These are phyloP conservation scores for Epinotia demarniana DNA, from an alignment of 2,888 invertebrate species.

Conservation along the genomic window DNA sequence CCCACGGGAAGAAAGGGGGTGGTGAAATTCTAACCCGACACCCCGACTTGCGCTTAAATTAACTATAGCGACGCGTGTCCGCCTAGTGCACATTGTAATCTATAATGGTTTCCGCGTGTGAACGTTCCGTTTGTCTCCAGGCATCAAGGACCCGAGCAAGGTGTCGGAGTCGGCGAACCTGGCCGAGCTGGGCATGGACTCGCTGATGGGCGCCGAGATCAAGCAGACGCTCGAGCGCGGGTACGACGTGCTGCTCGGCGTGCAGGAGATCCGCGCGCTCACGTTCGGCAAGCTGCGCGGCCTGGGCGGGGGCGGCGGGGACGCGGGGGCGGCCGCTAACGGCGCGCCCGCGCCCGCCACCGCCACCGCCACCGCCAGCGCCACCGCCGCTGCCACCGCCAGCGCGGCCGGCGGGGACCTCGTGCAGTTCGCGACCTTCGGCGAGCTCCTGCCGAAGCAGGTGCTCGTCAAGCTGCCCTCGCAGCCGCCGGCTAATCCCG, in stretches of 20 bases:
- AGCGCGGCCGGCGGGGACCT: conserved; percentile 69
- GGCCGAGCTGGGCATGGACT: conserved; percentile 99
- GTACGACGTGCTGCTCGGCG: conserved; percentile 95
- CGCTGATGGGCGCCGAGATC: conserved; percentile 99
- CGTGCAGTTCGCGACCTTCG: conserved; percentile 72
- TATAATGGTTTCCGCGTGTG: background rate
- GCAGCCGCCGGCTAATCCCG: conserved; percentile 70
- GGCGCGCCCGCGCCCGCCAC: conserved; percentile 53
- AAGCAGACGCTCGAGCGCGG: conserved; percentile 97
- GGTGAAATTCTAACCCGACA: too few species aligned
- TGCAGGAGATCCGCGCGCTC: conserved; percentile 94
- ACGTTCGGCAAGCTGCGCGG: conserved; percentile 91
- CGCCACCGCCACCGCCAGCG: conserved; percentile 63
- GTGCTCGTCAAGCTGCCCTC: conserved; percentile 88
- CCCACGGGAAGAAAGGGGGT: too few species aligned
- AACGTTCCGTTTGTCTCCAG: conserved; percentile 61
- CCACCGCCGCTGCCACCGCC: conserved; percentile 62
- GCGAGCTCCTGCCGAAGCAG: conserved; percentile 90
- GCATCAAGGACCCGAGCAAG: conserved; percentile 93
- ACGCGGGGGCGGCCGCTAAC: conserved; percentile 49
- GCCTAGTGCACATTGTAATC: too few species aligned
- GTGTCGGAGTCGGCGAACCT: conserved; percentile 90
- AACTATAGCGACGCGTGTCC: too few species aligned
- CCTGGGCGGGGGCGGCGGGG: conserved; percentile 73
- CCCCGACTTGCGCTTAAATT: too few species aligned